phyloP scores from a whole-genome alignment of 30 jellyfish, hydroid and myxozoan genomes.

The Euphysa ruthae region DNA sequence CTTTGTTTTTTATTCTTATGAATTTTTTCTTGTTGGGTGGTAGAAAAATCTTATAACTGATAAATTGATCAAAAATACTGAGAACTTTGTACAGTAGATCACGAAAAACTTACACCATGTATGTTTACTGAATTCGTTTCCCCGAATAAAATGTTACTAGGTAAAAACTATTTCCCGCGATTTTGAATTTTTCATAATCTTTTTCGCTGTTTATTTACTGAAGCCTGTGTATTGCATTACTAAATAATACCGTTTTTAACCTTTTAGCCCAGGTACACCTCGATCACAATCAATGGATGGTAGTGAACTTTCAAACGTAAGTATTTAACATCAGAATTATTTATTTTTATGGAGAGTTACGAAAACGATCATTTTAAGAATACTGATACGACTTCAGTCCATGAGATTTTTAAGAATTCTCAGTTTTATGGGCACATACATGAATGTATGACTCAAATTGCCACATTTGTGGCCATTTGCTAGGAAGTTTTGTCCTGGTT shows the following conservation, averaged over 20 bases:
- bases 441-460: too few species aligned
- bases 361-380: background rate
- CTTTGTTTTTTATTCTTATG: too few species aligned
- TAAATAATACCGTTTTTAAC: too few species aligned
- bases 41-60: too few species aligned
- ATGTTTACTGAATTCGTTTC: background rate
- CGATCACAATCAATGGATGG: constrained; percentile 14
- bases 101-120: too few species aligned
- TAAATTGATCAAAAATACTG: too few species aligned
- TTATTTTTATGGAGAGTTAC: background rate
- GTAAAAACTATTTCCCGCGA: background rate
- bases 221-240: too few species aligned
- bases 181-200: background rate
- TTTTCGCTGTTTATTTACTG: background rate
- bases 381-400: background rate
- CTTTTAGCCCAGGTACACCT: background rate
- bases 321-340: too few species aligned
- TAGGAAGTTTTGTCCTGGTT: too few species aligned
- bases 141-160: background rate
- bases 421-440: background rate
- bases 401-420: background rate
- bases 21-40: too few species aligned
- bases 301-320: background rate
- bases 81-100: too few species aligned
- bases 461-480: too few species aligned